Evolutionary conservation across 1,140 invertebrate species (phyloP), one percentile per base, ranked within the genome.

Genomic region (Drosophila carrolli): DNA sequence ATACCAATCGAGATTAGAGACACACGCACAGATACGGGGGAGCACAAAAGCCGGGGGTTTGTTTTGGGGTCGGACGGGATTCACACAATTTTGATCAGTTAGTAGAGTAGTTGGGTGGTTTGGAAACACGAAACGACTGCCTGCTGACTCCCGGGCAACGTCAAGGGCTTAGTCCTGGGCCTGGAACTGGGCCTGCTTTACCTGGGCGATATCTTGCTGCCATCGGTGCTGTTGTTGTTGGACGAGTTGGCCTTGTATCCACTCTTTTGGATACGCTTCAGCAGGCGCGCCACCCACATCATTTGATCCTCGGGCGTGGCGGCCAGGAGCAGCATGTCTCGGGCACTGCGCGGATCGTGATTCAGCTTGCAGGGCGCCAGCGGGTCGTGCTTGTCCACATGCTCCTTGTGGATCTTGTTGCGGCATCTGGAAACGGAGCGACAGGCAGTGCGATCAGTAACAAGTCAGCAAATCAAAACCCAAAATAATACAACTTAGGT

Each of bases 321-420:
- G 19, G 98, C 98, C 75, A 99, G 93, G 59, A 99, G 93, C 47
- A 99, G 93, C 85, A 99, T 93, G 93, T 99, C 98, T 91, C 98
- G 97, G 68, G 98, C 98, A 78, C 96, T 96, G 76, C 96, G 97
- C 48, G 97, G 97, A 94, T 99, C 98, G 83, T 97, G 97, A 91
- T 98, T 97, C 46, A 99, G 95, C 93, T 98, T 98, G 93, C 97
- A 98, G 35, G 97, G 97, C 53, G 97, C 96, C 90, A 98, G 95
- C 32, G 95, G 94, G 89, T 96, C 95, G 92, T 97, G 96, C 91
- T 97, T 97, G 86, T 95, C 94, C 89, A 98, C 95, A 95, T 99
- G 98, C 91, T 99, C 98, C 93, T 97, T 96, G 93, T 99, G 98
- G 76, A 99, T 96, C 94, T 99, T 99, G 82, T 98, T 97, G 88